Percentiles rank a stretch among this genome's conserved stretches.
These are phyloP conservation scores for Manis crassicaudata DNA, from an alignment of 2,797 vertebrate species.

Conservation along the genomic window DNA sequence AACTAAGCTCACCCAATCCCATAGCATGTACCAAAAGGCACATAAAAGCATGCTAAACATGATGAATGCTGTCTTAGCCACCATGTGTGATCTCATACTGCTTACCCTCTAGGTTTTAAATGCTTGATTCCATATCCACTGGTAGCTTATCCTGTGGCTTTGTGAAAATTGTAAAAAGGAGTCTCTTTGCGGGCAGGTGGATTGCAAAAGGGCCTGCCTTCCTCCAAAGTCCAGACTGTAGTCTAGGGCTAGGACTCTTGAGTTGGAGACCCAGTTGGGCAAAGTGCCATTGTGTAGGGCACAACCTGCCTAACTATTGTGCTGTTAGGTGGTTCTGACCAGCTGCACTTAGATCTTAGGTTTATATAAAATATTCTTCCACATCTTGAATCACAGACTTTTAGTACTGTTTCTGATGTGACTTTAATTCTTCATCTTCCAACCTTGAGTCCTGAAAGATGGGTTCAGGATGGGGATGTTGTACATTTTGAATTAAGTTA, in stretches of 20 bases:
- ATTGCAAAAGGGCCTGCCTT: neutral
- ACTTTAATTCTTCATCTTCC: neutral
- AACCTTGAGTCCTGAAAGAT: neutral
- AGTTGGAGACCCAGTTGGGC: fast-evolving
- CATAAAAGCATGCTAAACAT: neutral
- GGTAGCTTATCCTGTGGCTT: neutral
- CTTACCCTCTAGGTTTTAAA: neutral
- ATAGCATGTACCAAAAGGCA: neutral
- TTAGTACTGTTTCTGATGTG: neutral
- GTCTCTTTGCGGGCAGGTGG: neutral
- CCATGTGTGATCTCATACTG: neutral
- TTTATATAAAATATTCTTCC: neutral
- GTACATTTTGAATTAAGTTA: neutral
- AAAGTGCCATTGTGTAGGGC: neutral
- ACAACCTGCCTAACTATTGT: neutral
- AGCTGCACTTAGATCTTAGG: neutral
- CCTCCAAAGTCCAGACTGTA: neutral
- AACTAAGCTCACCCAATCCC: neutral
- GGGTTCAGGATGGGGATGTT: neutral
- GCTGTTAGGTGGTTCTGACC: neutral
- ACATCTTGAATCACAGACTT: neutral
- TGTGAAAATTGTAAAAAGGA: neutral
- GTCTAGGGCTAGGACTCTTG: neutral
- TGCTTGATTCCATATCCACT: neutral
- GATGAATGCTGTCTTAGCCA: neutral